Evolutionary conservation across 2,888 invertebrate species (phyloP), one percentile per base, ranked within the genome.

Genomic region (Dryobotodes eremita): DNA sequence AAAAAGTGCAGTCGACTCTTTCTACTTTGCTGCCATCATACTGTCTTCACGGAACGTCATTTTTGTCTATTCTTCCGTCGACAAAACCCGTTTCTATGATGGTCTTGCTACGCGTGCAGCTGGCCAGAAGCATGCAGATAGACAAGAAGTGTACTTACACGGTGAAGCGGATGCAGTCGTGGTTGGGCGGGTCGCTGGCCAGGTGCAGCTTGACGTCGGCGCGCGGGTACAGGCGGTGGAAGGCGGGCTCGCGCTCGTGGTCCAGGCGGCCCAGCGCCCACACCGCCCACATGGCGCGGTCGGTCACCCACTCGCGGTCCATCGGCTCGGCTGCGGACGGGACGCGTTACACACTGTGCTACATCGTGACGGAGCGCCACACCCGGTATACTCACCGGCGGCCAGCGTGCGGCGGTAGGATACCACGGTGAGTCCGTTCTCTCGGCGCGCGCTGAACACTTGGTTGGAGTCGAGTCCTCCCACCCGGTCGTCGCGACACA

Each of bases 211-310:
- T 94, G 10, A 98, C 96, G 94, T 98, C 97, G 46, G 97, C 97
- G 92, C 98, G 98, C 17, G 98, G 98, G 95, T 98, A 99, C 79
- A 98, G 94, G 75, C 98, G 98, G 93, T 99, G 99, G 95, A 98
- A 98, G 86, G 98, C 98, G 0, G 99, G 99, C 92, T 98, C 98
- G 82, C 97, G 97, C 87, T 97, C 98, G 48, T 97, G 97, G 93
- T 98, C 98, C 86, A 99, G 95, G 85, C 97, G 97, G 6, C 99
- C 99, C 76, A 99, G 95, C 1, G 99, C 98, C 99, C 99, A 99
- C 77, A 99, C 97, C 31, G 98, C 97, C 91, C 97, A 98, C 80
- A 98, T 95, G 85, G 97, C 97, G n/a, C 97, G 96, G 86, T 98
- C 97, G 78, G 97, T 95, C 57, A 97, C 97, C 95, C 98, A 98